Evolutionary conservation across 2,888 invertebrate genomes (phyloP).

Genomic region (Pheosia tremula): DNA sequence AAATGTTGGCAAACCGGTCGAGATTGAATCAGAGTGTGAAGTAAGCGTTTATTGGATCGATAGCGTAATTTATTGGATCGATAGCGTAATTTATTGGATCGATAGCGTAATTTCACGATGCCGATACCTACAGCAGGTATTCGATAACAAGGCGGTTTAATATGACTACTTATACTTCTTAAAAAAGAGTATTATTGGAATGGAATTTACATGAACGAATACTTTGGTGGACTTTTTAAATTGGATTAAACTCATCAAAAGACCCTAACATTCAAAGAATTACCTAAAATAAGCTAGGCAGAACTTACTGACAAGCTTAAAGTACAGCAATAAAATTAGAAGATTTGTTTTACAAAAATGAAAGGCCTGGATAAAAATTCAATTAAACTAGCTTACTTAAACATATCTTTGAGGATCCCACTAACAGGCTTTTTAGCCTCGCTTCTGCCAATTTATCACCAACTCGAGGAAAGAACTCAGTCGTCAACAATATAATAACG

Average conservation of each 20-base stretch:
- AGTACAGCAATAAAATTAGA: too few species aligned
- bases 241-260: too few species aligned
- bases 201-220: too few species aligned
- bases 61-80: constrained; percentile 1
- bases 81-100: constrained; percentile 1
- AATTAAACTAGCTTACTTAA: not conserved
- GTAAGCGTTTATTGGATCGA: not conserved
- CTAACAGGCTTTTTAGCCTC: not conserved
- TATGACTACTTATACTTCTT: too few species aligned
- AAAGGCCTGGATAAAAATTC: too few species aligned
- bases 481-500: constrained; percentile 24
- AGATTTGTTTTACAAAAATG: too few species aligned
- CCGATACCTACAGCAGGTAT: not conserved
- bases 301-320: too few species aligned
- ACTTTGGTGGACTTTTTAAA: too few species aligned
- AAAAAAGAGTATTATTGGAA: too few species aligned
- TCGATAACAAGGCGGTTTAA: too few species aligned
- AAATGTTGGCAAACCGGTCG: constrained; percentile 14
- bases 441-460: constrained; percentile 1
- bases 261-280: too few species aligned
- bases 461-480: constrained; percentile 9
- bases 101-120: constrained; percentile 2
- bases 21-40: constrained; percentile 2
- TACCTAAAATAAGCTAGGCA: too few species aligned
- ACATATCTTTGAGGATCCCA: not conserved